Percentiles rank a stretch among this genome's conserved stretches.
phyloP scores from a whole-genome alignment of 2,113 vertebrate genomes.

The Laterallus jamaicensis region DNA sequence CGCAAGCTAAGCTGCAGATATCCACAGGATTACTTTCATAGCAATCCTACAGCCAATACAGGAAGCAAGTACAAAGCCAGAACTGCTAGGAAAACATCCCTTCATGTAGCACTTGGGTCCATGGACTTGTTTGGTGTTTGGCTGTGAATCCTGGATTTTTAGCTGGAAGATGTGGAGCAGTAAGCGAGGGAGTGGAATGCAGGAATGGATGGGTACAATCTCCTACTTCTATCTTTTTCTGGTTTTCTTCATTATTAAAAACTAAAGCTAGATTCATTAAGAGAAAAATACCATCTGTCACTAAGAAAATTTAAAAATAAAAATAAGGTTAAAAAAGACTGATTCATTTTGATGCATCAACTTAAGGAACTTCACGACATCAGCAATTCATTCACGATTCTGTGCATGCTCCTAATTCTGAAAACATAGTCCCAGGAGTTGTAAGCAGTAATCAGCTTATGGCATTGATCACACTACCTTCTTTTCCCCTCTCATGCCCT shows the following conservation, averaged over 20 bases:
- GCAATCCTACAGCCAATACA: slow-evolving; percentile 9
- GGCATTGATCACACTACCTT: neutral
- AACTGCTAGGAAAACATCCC: slow-evolving; percentile 49
- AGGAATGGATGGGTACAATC: neutral
- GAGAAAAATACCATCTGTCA: neutral
- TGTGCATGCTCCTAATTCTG: neutral
- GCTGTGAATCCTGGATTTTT: neutral
- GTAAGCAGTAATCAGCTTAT: neutral
- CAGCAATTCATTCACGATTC: neutral
- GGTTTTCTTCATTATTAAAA: neutral
- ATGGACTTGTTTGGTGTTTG: slow-evolving; percentile 26
- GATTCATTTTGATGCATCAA: neutral
- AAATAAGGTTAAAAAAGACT: neutral
- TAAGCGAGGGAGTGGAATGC: neutral
- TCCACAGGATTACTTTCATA: slow-evolving; percentile 22
- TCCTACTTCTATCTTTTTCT: neutral
- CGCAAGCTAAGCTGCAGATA: slow-evolving; percentile 25
- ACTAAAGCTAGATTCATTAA: neutral
- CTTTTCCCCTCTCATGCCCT: neutral
- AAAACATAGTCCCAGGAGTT: neutral
- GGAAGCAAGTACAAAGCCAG: slow-evolving; percentile 51
- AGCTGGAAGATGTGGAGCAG: neutral
- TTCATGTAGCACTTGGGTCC: neutral
- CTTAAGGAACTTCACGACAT: neutral
- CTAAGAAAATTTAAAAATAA: neutral